phyloP scores from a whole-genome alignment of 2,888 invertebrate genomes.

The Ochropacha duplaris region DNA sequence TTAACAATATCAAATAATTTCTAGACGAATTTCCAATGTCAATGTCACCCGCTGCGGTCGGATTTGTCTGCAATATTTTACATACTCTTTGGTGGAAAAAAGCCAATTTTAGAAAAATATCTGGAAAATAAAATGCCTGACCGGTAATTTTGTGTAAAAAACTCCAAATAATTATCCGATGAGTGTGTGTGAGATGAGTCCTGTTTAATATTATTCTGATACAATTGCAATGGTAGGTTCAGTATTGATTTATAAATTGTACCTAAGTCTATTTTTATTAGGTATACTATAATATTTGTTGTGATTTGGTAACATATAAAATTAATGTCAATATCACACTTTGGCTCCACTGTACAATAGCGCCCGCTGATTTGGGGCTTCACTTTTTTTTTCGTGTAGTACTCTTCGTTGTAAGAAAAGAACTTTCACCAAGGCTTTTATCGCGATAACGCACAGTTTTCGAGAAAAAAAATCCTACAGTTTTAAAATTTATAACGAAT shows the following conservation, averaged over 20 bases:
- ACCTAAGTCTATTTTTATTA: not conserved
- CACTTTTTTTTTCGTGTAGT: no score
- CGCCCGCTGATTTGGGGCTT: no score
- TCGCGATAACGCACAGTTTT: no score
- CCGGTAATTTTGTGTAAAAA: slow-evolving; percentile 20
- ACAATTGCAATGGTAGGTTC: slow-evolving; percentile 18
- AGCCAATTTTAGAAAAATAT: slow-evolving; percentile 41
- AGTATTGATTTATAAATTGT: slow-evolving; percentile 4
- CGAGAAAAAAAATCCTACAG: no score
- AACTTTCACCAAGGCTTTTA: no score
- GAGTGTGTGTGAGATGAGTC: slow-evolving; percentile 32
- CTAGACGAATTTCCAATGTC: slow-evolving; percentile 18
- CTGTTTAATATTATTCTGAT: slow-evolving; percentile 16
- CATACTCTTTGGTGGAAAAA: no score
- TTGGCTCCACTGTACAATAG: no score
- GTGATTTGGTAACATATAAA: not conserved
- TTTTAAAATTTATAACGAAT: no score
- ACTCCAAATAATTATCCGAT: slow-evolving; percentile 16
- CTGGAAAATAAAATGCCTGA: slow-evolving; percentile 19
- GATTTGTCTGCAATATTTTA: slow-evolving; percentile 37
- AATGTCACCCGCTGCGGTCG: slow-evolving; percentile 36
- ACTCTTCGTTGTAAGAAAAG: no score
- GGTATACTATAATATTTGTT: not conserved
- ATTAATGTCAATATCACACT: not conserved
- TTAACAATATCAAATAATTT: not conserved